These are phyloP conservation scores for Sprattus sprattus DNA, from an alignment of 2,113 vertebrate genomes.

Conservation along the genomic window DNA sequence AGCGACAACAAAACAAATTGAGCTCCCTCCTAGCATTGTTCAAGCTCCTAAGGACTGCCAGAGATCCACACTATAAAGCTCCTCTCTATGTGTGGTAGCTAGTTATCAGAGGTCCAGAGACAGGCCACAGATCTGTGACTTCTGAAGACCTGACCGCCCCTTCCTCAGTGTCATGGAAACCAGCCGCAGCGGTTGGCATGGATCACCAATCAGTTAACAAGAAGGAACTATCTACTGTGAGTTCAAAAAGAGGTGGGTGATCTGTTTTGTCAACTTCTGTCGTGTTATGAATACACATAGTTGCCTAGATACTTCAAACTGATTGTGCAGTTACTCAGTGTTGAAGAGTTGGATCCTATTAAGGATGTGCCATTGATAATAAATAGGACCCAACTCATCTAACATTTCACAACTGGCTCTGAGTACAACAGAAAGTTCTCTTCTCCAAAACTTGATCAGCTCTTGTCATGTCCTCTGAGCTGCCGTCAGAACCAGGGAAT, in stretches of 20 bases:
- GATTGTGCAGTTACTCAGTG: background rate
- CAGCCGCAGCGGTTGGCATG: background rate
- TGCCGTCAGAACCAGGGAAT: slow-evolving; percentile 16
- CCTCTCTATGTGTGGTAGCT: background rate
- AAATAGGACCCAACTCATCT: background rate
- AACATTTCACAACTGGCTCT: background rate
- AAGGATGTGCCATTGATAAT: background rate
- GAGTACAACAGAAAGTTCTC: background rate
- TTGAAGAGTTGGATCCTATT: background rate
- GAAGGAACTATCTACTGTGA: background rate
- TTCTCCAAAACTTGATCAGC: slow-evolving; percentile 34
- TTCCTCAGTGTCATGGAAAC: slow-evolving; percentile 44
- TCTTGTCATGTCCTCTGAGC: slow-evolving; percentile 24
- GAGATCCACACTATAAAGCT: slow-evolving; percentile 26
- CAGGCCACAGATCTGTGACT: background rate
- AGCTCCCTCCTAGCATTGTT: slow-evolving; percentile 28
- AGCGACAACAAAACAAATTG: slow-evolving; percentile 20
- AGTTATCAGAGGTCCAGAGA: slow-evolving; percentile 9
- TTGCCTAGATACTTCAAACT: background rate
- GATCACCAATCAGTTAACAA: background rate
- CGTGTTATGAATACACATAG: background rate
- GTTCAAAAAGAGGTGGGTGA: background rate
- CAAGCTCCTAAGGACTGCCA: slow-evolving; percentile 27
- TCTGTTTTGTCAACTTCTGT: background rate
- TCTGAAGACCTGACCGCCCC: background rate